These are phyloP conservation scores for Champsocephalus gunnari DNA, from an alignment of 2,797 vertebrate species.

Conservation along the genomic window DNA sequence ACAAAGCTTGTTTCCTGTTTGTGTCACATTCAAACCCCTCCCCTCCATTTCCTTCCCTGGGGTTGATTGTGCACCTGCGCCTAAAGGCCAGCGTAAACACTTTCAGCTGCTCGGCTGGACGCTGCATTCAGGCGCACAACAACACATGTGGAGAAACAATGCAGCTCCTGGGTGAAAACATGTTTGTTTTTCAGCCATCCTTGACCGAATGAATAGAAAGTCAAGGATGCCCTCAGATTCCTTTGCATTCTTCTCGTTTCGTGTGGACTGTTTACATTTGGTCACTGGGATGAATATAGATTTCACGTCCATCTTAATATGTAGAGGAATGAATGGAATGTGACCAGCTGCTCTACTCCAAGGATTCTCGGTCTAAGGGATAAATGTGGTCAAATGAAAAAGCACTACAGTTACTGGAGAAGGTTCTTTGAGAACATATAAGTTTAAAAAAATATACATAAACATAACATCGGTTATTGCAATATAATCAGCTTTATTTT, in stretches of 20 bases:
- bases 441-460: too few species aligned
- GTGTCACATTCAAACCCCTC: slow-evolving; percentile 75
- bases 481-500: too few species aligned
- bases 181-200: slow-evolving; percentile 62
- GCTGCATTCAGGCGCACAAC: slow-evolving; percentile 50
- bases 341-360: slow-evolving; percentile 39
- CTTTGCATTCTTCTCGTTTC: slow-evolving; percentile 40
- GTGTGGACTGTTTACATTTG: slow-evolving; percentile 44
- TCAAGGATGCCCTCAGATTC: slow-evolving; percentile 53
- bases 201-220: slow-evolving; percentile 63
- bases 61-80: slow-evolving; percentile 75
- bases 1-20: slow-evolving; percentile 79
- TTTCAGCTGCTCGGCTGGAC: slow-evolving; percentile 44
- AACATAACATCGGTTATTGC: too few species aligned
- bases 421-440: too few species aligned
- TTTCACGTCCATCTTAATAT: slow-evolving; percentile 50
- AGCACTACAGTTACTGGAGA: neutral
- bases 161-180: slow-evolving; percentile 64
- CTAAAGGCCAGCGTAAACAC: slow-evolving; percentile 63
- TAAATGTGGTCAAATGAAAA: neutral
- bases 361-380: slow-evolving; percentile 30
- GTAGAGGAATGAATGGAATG: slow-evolving; percentile 67
- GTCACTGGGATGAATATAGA: slow-evolving; percentile 55
- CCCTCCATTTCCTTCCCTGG: slow-evolving; percentile 74
- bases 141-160: slow-evolving; percentile 72